Conservation (phyloP, 2,113 vertebrate genomes). For the Mionectes macconnelli region DNA sequence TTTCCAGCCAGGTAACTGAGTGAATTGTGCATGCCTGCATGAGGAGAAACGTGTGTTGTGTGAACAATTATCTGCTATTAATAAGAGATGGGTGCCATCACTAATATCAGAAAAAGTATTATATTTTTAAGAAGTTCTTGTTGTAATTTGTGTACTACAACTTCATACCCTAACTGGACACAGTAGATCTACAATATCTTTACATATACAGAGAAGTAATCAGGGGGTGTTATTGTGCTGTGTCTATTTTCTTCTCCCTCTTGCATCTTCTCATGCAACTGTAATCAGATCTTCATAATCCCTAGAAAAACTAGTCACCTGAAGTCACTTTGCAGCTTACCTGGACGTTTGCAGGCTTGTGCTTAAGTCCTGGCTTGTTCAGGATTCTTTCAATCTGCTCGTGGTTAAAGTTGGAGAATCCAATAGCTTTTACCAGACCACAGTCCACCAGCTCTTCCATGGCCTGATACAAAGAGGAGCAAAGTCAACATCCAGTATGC, state of each 20-base stretch:
- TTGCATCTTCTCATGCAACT: neutral
- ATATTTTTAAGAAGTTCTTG: neutral
- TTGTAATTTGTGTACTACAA: neutral
- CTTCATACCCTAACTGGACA: neutral
- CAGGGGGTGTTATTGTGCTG: neutral
- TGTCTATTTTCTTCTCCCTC: neutral
- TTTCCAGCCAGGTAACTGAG: neutral
- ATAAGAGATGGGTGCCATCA: neutral
- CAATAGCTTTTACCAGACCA: conserved; percentile 88
- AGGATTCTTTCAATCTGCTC: conserved; percentile 85
- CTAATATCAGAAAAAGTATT: neutral
- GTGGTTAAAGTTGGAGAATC: conserved; percentile 92
- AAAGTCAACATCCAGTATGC: neutral
- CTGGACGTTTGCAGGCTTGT: conserved; percentile 89
- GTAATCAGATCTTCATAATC: neutral
- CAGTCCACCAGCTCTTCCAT: conserved; percentile 91
- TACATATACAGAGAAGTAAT: neutral
- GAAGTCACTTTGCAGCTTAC: conserved; percentile 55
- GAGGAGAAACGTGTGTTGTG: neutral
- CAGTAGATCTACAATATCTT: neutral
- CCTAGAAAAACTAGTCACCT: neutral
- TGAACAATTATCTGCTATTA: neutral
- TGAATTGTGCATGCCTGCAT: neutral
- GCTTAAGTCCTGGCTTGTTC: conserved; percentile 88
- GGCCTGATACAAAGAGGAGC: conserved; percentile 63